Percentiles rank a stretch among this genome's conserved stretches.
These are phyloP conservation scores for Leptinotarsa rubiginosa DNA, from an alignment of 2,888 invertebrate genomes.

Conservation along the genomic window DNA sequence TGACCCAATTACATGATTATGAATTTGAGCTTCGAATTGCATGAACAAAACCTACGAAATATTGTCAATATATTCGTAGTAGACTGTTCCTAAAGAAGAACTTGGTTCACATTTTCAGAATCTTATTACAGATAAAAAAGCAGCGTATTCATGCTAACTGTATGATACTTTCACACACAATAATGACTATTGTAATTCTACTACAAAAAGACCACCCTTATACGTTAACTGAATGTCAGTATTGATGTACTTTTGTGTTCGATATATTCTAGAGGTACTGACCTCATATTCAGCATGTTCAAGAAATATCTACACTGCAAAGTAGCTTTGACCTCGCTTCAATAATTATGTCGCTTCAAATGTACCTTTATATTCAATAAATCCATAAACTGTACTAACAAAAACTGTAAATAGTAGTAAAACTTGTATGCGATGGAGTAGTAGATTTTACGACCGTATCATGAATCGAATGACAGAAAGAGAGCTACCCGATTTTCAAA, in stretches of 20 bases:
- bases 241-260: not conserved
- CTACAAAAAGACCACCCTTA: too few species aligned
- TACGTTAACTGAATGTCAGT: not conserved
- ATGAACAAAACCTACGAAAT: too few species aligned
- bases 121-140: too few species aligned
- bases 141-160: too few species aligned
- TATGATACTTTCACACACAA: too few species aligned
- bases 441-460: not conserved
- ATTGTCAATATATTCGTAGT: too few species aligned
- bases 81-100: too few species aligned
- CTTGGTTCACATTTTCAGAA: too few species aligned
- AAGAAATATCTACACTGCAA: conserved; percentile 32
- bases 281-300: conserved; percentile 4
- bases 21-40: too few species aligned
- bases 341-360: not conserved
- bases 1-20: too few species aligned
- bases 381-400: not conserved
- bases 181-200: too few species aligned
- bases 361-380: not conserved
- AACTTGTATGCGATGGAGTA: conserved; percentile 1
- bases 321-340: conserved; percentile 29
- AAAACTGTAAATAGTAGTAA: not conserved
- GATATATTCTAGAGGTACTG: conserved; percentile 27
- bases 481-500: too few species aligned
- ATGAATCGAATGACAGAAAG: not conserved